These are phyloP conservation scores for Scalopus aquaticus DNA, from an alignment of 2,113 vertebrate genomes.

Conservation along the genomic window DNA sequence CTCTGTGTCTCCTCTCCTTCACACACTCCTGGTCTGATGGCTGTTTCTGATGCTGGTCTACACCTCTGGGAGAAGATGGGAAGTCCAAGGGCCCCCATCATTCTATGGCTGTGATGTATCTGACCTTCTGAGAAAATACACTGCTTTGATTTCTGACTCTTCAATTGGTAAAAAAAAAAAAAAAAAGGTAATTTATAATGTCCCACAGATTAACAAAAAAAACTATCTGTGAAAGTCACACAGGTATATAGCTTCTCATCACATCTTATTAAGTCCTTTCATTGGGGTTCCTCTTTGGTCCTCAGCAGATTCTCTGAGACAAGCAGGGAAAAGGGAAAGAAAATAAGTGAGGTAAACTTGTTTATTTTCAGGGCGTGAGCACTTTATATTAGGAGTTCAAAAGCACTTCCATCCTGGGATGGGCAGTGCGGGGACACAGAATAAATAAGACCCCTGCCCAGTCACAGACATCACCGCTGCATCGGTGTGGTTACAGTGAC, in stretches of 20 bases:
- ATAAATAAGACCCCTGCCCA: not conserved
- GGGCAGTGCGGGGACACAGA: not conserved
- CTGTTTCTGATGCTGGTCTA: not conserved
- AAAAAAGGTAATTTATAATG: not conserved
- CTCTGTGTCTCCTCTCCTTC: not conserved
- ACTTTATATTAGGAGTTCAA: not conserved
- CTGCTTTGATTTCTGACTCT: constrained; percentile 13
- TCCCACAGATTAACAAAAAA: not conserved
- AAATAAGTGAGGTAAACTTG: not conserved
- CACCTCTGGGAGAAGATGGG: not conserved
- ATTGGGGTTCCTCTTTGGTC: not conserved
- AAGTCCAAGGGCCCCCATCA: not conserved
- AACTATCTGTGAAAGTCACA: constrained; percentile 42
- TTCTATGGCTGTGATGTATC: not conserved
- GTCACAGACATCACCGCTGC: too few relatives aligned
- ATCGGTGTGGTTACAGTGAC: accelerated
- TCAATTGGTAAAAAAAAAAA: not conserved
- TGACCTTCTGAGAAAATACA: not conserved
- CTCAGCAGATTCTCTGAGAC: not conserved
- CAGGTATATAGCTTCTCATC: not conserved
- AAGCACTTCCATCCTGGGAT: not conserved
- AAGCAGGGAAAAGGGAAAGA: not conserved
- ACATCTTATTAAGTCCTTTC: not conserved
- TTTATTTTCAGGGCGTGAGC: not conserved
- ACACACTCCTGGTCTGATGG: not conserved